Conservation (phyloP, 1,140 invertebrate genomes). For the Ips nitidus region DNA sequence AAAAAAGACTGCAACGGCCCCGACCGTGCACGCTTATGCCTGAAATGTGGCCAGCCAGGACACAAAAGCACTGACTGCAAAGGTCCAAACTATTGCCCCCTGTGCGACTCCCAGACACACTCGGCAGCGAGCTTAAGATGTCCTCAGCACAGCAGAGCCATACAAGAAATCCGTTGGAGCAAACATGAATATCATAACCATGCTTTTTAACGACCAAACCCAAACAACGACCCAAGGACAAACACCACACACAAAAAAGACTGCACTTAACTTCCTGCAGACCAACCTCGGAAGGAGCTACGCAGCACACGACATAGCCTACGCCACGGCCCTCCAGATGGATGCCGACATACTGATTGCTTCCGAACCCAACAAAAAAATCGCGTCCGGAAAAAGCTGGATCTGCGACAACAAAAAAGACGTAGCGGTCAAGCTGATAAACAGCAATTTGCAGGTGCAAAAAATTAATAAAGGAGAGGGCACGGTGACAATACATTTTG, state of each 20-base stretch:
- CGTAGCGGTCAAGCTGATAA: background rate
- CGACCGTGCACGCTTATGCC: too few relatives aligned
- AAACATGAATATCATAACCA: too few relatives aligned
- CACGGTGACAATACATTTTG: too few relatives aligned
- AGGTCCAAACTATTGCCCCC: too few relatives aligned
- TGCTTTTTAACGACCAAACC: too few relatives aligned
- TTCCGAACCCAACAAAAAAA: background rate
- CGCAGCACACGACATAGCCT: background rate
- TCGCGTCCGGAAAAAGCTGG: background rate
- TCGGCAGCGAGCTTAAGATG: too few relatives aligned
- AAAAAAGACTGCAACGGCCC: too few relatives aligned
- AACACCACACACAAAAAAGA: background rate
- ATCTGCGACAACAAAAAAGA: background rate
- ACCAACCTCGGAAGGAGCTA: background rate
- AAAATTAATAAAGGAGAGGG: background rate
- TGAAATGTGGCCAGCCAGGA: too few relatives aligned
- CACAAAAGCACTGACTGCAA: too few relatives aligned
- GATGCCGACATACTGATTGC: background rate
- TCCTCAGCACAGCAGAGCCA: too few relatives aligned
- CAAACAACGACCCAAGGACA: background rate
- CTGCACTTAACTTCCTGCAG: background rate
- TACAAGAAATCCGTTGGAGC: too few relatives aligned
- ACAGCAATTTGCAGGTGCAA: background rate
- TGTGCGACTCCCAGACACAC: too few relatives aligned
- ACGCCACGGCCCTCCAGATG: background rate